Evolutionary conservation across 2,113 vertebrate species (phyloP), one percentile per base, ranked within the genome.

Genomic region (Triplophysa rosa): DNA sequence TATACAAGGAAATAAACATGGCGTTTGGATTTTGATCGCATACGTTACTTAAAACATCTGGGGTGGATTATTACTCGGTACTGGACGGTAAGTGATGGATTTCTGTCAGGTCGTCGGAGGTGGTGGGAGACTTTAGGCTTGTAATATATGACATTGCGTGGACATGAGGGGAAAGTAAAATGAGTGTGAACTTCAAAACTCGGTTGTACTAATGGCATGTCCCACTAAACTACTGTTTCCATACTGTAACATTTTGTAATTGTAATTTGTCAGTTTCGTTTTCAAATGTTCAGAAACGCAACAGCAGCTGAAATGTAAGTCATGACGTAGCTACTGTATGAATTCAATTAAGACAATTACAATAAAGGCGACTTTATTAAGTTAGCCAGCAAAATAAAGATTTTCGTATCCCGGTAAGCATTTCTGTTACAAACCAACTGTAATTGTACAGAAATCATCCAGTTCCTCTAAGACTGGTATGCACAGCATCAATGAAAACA

Each of bases 61-160:
- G 17, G 42, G 17, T 64, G 33, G 64, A 54, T 76, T 37, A 61
- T 17, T 64, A 24, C 72, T 64, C 56, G 45, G 37, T 74, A 74
- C 62, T 74, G 56, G 11, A 74, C 71, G 72, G 72, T 75, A 75
- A 75, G 72, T 10, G 2, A 8, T 62, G 61, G 59, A 59, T 75
- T 75, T 52, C 16, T 21, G 72, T 40, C 59, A 23, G n/a, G 13
- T 74, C 68, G 23, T 21, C 1, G 42, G 42, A 45, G 42, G 40
- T 47, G 42, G 14, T 12, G 11, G 56, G 62, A 21, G 19, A 58
- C 19, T 7, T 11, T 3, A 8, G 23, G 59, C 14, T 62, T 62
- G 71, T 33, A 17, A 17, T 56, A 6, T 54, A 37, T 7, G n/a
- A 10, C 8, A 12, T 54, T 29, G 8, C 33, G 21, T 16, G 67